Evolutionary conservation across 2,888 invertebrate genomes (phyloP).

Genomic region (Pteria penguin): DNA sequence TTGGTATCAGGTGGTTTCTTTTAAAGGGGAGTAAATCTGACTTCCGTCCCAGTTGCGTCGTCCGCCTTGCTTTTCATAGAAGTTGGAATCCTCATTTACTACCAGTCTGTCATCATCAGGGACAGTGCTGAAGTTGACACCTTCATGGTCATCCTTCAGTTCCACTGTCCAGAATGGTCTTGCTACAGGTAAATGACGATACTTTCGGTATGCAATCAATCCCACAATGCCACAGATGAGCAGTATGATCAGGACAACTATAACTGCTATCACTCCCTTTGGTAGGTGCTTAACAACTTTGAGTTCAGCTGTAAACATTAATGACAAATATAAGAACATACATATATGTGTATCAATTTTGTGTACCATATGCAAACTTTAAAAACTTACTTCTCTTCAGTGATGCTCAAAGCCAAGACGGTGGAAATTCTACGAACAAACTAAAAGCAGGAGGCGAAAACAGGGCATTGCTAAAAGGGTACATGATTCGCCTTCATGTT

Average conservation of each 20-base stretch:
- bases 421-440: no score
- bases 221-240: slow-evolving; percentile 58
- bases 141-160: slow-evolving; percentile 70
- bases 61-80: slow-evolving; percentile 57
- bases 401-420: no score
- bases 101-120: slow-evolving; percentile 63
- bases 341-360: no score
- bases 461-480: no score
- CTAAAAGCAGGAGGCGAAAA: no score
- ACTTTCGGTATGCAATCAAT: slow-evolving; percentile 59
- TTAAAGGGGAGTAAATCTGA: slow-evolving; percentile 38
- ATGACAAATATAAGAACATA: no score
- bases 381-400: no score
- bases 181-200: slow-evolving; percentile 50
- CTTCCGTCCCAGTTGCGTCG: slow-evolving; percentile 19
- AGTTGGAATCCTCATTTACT: slow-evolving; percentile 55
- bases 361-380: no score
- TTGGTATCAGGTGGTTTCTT: slow-evolving; percentile 31
- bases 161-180: slow-evolving; percentile 74
- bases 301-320: slow-evolving; percentile 26
- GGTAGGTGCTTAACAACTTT: slow-evolving; percentile 5
- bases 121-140: slow-evolving; percentile 71
- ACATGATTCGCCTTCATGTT: no score
- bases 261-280: slow-evolving; percentile 58
- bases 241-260: slow-evolving; percentile 58